Evolutionary conservation across 2,113 vertebrate genomes (phyloP), one percentile per base, ranked within the genome.

Genomic region (Halcyon malimbica): DNA sequence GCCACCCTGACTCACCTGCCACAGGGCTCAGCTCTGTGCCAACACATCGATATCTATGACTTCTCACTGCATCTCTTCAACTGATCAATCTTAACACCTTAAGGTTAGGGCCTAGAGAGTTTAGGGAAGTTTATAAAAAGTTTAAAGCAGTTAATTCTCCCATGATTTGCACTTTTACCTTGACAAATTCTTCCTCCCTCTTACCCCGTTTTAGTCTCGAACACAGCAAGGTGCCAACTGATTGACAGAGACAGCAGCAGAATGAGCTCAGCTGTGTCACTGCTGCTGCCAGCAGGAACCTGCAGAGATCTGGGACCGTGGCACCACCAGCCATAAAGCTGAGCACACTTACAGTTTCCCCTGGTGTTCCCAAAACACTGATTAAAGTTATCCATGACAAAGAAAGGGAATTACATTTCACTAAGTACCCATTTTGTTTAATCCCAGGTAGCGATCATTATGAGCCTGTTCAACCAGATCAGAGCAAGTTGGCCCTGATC

Each of bases 371-470:
- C 77, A 42, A 89, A 96, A 92, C 90, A 78, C 83, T 29, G 60
- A 89, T 95, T 93, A 94, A 94, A 90, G 76, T 81, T 78, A 76
- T 31, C 80, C 5, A 0, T 35, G 86, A 57, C 88, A 93, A 84
- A 94, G 90, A 84, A 84, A 83, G 31, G 87, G 86, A 92, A 91
- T 87, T 84, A 54, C 39, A 3, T 84, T 92, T 84, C 88, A 26
- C 73, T 79, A 93, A 92, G 95, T 90, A 83, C 76, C 86, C 92
- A 8, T 78, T 87, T 71, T 16, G 11, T 88, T 94, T 83, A 96
- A 89, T 86, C 83, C 93, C 62, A 86, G 82, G 92, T 81, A 94
- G 25, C 29, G 8, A 65, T 78, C 83, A 33, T 67, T 71, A 56
- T 18, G 71, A 88, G 75, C 76, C 83, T 82, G 73, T 86, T 90